Evolutionary conservation across 1,140 invertebrate species (phyloP), one percentile per base, ranked within the genome.

Genomic region (Penaeus indicus): DNA sequence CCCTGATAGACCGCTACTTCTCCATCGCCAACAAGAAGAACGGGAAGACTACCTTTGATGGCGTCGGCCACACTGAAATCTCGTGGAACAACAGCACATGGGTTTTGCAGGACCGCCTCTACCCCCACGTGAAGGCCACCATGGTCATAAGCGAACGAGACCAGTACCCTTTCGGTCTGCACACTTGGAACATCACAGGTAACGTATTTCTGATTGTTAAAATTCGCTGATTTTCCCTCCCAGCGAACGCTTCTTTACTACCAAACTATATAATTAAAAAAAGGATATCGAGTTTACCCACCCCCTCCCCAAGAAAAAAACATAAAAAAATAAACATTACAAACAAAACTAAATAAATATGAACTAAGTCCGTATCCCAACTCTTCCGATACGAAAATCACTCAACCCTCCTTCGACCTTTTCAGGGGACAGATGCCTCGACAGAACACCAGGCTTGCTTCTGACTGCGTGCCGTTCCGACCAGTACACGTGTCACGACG

Each of bases 401-500:
- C 54, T 13, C 10, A 54, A 42, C 38, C 38, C 54, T 8, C 54
- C 47, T 54, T 54, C 54, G 54, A 54, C 10, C 54, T 13, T 1
- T 63, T n/a, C 72, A 78, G 72, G 72, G 47, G 90, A 90, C 72
- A 85, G 32, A 62, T 90, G 90, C 38, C 67, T 84, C 22, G 21
- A 25, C 4, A 27, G 63, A 0, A 4, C 69, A 4, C 79, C 25
- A 0, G 25, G 81, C 11, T 84, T 90, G 47, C 87, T 90, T 3
- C 47, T 90, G 54, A 90, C 90, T 0, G 81, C 90, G 8, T 90
- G 90, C 54, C 84, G 54, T 22, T 54, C 79, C 32, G 62, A 85
- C 69, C 90, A 92, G 62, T 91, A 92, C 88, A 89, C 90, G 13
- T 93, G 93, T 89, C 84, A 89, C 78, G 87, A 91, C 27, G 91